These are phyloP conservation scores for Pyxicephalus adspersus DNA, from an alignment of 2,113 vertebrate genomes.

Conservation along the genomic window DNA sequence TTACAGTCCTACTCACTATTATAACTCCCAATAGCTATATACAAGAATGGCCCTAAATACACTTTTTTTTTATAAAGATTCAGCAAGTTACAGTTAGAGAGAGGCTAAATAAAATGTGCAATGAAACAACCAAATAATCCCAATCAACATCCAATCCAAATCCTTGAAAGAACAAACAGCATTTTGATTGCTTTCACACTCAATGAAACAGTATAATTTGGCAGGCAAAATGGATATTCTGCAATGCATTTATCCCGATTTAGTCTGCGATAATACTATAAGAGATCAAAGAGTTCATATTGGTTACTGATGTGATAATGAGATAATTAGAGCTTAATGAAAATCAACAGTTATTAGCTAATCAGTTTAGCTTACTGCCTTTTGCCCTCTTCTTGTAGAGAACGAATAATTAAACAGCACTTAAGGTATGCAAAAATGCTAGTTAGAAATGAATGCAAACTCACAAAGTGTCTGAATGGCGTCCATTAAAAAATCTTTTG, in stretches of 20 bases:
- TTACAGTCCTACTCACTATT: no score
- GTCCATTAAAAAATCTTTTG: slow-evolving; percentile 67
- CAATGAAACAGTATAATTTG: slow-evolving; percentile 48
- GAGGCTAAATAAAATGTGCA: neutral
- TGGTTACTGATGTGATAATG: slow-evolving; percentile 60
- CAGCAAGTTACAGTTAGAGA: neutral
- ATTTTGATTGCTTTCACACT: slow-evolving; percentile 55
- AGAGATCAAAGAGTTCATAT: slow-evolving; percentile 64
- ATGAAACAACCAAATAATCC: slow-evolving; percentile 37
- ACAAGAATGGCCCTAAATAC: no score
- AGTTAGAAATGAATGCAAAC: slow-evolving; percentile 67
- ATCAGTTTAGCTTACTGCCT: slow-evolving; percentile 70
- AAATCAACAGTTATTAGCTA: slow-evolving; percentile 71
- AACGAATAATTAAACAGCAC: slow-evolving; percentile 70
- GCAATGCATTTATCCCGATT: slow-evolving; percentile 62
- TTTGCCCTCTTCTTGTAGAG: slow-evolving; percentile 65
- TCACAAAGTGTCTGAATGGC: slow-evolving; percentile 67
- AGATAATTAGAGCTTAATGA: slow-evolving; percentile 69
- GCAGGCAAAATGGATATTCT: slow-evolving; percentile 56
- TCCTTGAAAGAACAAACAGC: slow-evolving; percentile 54
- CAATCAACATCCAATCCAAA: slow-evolving; percentile 53
- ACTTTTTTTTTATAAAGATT: neutral
- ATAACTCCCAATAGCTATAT: no score
- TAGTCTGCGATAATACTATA: slow-evolving; percentile 58
- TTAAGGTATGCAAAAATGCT: slow-evolving; percentile 69